Conservation (phyloP, 2,888 invertebrate genomes). For the Nomada lathburiana region DNA sequence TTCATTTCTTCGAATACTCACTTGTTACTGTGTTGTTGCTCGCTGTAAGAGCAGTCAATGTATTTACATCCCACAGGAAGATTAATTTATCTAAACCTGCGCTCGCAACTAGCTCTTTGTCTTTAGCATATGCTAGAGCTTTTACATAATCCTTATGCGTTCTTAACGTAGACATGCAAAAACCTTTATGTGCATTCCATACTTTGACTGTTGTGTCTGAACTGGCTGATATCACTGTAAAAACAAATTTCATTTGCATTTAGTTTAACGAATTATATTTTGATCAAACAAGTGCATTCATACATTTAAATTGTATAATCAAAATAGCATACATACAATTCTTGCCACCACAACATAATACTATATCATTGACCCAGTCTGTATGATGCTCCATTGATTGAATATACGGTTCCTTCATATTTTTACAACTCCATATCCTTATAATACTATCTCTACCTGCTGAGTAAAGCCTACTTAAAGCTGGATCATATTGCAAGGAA, state of each 20-base stretch:
- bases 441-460: slow-evolving; percentile 99
- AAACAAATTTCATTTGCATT: slow-evolving; percentile 3
- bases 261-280: not conserved
- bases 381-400: slow-evolving; percentile 99
- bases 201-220: slow-evolving; percentile 99
- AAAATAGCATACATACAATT: slow-evolving; percentile 88
- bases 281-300: not conserved
- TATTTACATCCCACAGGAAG: slow-evolving; percentile 99
- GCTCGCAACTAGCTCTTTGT: slow-evolving; percentile 97
- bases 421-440: slow-evolving; percentile 92
- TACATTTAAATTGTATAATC: not conserved
- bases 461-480: slow-evolving; percentile 95
- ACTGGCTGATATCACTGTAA: slow-evolving; percentile 98
- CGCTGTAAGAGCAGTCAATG: slow-evolving; percentile 97
- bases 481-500: slow-evolving; percentile 96
- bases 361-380: slow-evolving; percentile 99
- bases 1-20: slow-evolving; percentile 82
- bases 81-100: slow-evolving; percentile 98
- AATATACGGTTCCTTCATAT: slow-evolving; percentile 91
- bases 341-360: slow-evolving; percentile 98
- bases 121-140: slow-evolving; percentile 98
- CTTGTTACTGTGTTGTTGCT: slow-evolving; percentile 99
- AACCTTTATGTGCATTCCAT: slow-evolving; percentile 99
- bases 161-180: slow-evolving; percentile 99
- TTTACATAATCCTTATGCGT: slow-evolving; percentile 99